Evolutionary conservation across 2,113 vertebrate genomes (phyloP), one percentile per base, ranked within the genome.

Genomic region (Corythornis cristatus): DNA sequence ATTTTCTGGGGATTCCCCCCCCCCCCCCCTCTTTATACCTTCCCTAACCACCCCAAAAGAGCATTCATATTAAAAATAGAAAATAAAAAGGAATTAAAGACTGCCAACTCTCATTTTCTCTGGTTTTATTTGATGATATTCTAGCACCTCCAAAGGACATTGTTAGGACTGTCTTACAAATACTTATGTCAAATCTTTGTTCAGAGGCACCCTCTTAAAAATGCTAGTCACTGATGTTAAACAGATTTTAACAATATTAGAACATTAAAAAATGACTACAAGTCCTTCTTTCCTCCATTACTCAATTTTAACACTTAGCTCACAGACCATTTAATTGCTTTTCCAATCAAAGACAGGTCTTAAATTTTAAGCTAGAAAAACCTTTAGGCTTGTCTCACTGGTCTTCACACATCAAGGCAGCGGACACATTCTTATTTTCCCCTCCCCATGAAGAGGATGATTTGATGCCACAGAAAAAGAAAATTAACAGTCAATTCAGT

Each of bases 291-390:
- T 83, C 43, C 78, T 80, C 89, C 74, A 80, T 85, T 74, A 83
- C 91, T 91, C 89, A 43, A 51, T 86, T 94, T 91, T 93, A 93
- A 96, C 94, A 77, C 89, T 95, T 93, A 91, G 89, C 86, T 96
- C 94, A 95, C 80, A 83, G 87, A 56, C 71, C 40, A 94, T 70
- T 95, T 96, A 87, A 96, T 93, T 92, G 87, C 78, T 95, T 95
- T 95, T 92, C 84, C 82, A 95, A 74, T 57, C 82, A 96, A 90
- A 90, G 81, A 65, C 37, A 80, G 64, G 89, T 91, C 84, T 87
- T 91, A 86, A 89, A 94, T 83, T 94, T 91, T 66, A 62, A 76
- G 78, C 54, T 10, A 66, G 25, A 70, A 93, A 95, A 95, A n/a
- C n/a, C 93, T 93, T 64, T 20, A 89, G 71, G 74, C 43, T 88